phyloP scores from a whole-genome alignment of 2,888 invertebrate species.

The Xiphydria camelus region DNA sequence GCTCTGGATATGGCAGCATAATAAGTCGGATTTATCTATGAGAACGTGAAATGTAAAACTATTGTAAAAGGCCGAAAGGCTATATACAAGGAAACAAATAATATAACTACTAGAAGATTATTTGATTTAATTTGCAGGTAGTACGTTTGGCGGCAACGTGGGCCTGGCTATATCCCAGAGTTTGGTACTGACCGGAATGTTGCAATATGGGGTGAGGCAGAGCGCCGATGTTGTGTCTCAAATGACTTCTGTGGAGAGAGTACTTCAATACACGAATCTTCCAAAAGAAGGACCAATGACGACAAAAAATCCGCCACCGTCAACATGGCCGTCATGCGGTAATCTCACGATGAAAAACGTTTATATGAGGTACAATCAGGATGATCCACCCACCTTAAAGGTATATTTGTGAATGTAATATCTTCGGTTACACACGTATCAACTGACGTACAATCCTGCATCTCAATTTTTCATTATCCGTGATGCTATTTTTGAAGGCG shows the following conservation, averaged over 20 bases:
- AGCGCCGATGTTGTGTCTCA: slow-evolving; percentile 74
- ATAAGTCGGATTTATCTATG: too few relatives aligned
- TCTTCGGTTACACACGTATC: too few relatives aligned
- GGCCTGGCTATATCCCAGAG: slow-evolving; percentile 75
- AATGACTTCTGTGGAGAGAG: slow-evolving; percentile 80
- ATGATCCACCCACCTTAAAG: slow-evolving; percentile 72
- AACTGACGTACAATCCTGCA: too few relatives aligned
- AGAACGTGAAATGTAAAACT: too few relatives aligned
- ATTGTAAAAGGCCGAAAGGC: too few relatives aligned
- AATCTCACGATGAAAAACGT: slow-evolving; percentile 66
- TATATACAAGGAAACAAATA: background rate
- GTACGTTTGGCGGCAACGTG: slow-evolving; percentile 66
- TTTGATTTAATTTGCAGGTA: slow-evolving; percentile 53
- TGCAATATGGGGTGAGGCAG: slow-evolving; percentile 78
- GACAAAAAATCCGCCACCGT: slow-evolving; percentile 59
- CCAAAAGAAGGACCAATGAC: slow-evolving; percentile 65
- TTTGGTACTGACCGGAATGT: slow-evolving; percentile 73
- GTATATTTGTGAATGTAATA: slow-evolving; percentile 41
- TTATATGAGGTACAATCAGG: slow-evolving; percentile 66
- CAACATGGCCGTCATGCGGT: slow-evolving; percentile 72
- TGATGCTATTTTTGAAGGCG: too few relatives aligned
- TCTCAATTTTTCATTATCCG: too few relatives aligned
- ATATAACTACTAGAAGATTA: too few relatives aligned
- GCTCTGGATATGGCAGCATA: too few relatives aligned
- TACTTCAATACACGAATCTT: slow-evolving; percentile 76